Base-by-base conservation (phyloP, 2,113 vertebrate species). In the Laticauda laticaudata region DNA sequence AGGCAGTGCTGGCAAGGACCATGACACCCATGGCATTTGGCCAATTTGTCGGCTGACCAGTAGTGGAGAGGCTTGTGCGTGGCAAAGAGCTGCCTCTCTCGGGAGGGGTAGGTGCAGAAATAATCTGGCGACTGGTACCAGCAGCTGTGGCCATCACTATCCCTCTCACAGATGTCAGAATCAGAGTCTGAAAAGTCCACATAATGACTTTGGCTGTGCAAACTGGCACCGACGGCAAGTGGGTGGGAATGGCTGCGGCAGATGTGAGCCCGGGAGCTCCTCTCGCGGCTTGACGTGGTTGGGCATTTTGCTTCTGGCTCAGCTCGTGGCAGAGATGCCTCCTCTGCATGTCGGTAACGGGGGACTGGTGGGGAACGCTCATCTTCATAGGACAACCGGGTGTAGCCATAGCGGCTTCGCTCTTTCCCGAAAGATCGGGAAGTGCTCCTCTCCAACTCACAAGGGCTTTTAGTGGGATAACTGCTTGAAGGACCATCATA, bases 1-100 rank as follows among this genome's bases (percentile, higher is more conserved):
- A 95, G 94, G 94, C 98, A 92, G 97, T 96, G 94, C 97, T 97
- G 96, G 96, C 98, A 97, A 96, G 97, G 93, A 94, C 97, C 96
- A 64, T 96, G 97, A 90, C 96, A 96, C 39, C 98, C 98, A 91
- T 97, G 97, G 96, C 99, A 99, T 94, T 98, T 98, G 26, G 98
- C 98, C 90, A 99, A 97, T 96, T 99, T 99, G 97, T 99, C 98
- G 51, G 99, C 98, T 6, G 98, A 99, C 98, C 98, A 99, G 95
- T 99, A 99, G 93, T 98, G 97, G 87, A 98, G 97, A 0, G 98
- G 98, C 54, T 98, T 98, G 20, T 97, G 98, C 51, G 96, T 94
- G 26, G 98, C 98, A 89, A 96, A 97, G 0, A 97, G 97, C 96
- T 97, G 98, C 93, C 98, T 98, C 92, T 99, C 98, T 86, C 98